Base-by-base conservation (phyloP, 2,113 vertebrate genomes). In the Acanthisitta chloris region DNA sequence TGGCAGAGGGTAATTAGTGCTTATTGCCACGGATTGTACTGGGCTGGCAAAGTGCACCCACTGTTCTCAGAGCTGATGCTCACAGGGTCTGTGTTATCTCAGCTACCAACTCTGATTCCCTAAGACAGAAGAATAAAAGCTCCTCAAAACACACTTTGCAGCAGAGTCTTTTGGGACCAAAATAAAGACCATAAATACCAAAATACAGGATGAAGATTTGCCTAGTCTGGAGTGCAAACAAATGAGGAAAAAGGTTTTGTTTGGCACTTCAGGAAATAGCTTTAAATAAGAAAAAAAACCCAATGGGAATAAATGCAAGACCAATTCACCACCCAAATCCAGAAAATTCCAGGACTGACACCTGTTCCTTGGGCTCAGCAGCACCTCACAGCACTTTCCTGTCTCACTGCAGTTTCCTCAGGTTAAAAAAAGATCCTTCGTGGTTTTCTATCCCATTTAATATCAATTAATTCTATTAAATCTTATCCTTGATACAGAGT, bases 1-100 rank as follows among this genome's bases (percentile, higher is more conserved):
- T 45, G 86, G 70, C 62, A 80, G 24, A 87, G 51, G 69, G 59
- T 95, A 97, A 97, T 97, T 96, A 96, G 78, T 59, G 61, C 73
- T 94, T 94, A 64, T 77, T 94, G 86, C 78, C 54, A 71, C 81
- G 61, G 42, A 57, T 89, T 94, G 95, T 34, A 66, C 77, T 72
- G 79, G 42, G 46, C 49, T 81, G 46, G 49, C 93, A 97, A 94
- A 91, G 77, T 4, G 4, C 26, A 82, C 40, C 38, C 36, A 19
- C 45, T 3, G 14, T 8, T 55, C n/a, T 8, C 54, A 61, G 45
- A 88, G 86, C 21, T 62, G 49, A 28, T 0, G 3, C 26, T 65
- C 34, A 51, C n/a, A 33, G 36, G 11, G 34, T 7, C 40, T 42
- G 28, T 1, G 0, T 55, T 58, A 26, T 17, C 61, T 36, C 29